Conservation (phyloP, 2,113 vertebrate genomes). For the Jaculus jaculus region DNA sequence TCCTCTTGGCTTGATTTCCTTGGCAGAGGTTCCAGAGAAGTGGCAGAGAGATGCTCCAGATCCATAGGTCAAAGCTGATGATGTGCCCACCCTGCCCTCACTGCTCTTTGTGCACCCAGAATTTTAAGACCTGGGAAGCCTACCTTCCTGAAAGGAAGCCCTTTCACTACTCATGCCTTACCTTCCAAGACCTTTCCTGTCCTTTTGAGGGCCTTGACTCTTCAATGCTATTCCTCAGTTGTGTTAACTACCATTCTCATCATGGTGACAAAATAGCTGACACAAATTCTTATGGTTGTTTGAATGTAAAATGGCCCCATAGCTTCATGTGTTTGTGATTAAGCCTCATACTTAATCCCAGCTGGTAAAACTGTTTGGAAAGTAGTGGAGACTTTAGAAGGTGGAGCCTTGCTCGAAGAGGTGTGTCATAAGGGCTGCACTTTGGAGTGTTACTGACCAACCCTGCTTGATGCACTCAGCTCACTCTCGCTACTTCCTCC, state of each 20-base stretch:
- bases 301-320: no score
- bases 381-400: no score
- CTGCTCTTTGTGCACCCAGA: neutral
- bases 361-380: no score
- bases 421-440: no score
- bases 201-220: neutral
- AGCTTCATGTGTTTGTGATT: no score
- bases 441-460: no score
- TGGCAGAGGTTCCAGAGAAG: conserved; percentile 21
- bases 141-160: neutral
- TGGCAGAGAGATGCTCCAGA: neutral
- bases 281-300: neutral
- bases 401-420: no score
- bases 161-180: neutral
- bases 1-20: conserved; percentile 51
- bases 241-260: neutral
- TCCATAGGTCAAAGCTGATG: neutral
- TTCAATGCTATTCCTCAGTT: neutral
- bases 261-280: neutral
- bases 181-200: neutral
- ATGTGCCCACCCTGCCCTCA: neutral
- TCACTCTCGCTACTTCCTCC: no score
- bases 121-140: neutral
- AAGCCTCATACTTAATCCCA: no score
- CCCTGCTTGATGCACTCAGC: no score